These are phyloP conservation scores for Epicampocera succincta DNA, from an alignment of 2,888 invertebrate species.

Conservation along the genomic window DNA sequence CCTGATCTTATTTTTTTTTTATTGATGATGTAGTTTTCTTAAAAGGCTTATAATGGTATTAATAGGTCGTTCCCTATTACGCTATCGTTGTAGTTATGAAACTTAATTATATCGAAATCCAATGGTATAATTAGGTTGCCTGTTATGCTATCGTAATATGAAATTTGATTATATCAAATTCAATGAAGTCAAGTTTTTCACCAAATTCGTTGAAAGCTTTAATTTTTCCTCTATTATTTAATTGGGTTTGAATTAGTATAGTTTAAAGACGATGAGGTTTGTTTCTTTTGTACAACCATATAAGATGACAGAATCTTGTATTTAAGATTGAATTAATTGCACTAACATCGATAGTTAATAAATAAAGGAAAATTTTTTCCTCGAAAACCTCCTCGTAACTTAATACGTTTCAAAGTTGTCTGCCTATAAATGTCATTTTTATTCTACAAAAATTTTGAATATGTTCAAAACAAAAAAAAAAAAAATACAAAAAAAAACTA, in stretches of 20 bases:
- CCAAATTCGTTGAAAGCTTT: constrained; percentile 48
- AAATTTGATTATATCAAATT: constrained; percentile 33
- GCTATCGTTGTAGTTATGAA: constrained; percentile 52
- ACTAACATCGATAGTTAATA: constrained; percentile 57
- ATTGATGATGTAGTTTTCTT: not conserved
- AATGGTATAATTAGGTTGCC: constrained; percentile 52
- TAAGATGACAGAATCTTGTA: constrained; percentile 37
- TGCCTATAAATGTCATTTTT: too few relatives aligned
- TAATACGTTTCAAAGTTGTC: too few relatives aligned
- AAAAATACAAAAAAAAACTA: too few relatives aligned
- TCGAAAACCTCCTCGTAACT: too few relatives aligned
- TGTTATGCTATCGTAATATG: constrained; percentile 59
- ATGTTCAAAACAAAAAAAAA: too few relatives aligned
- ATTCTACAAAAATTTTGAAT: too few relatives aligned
- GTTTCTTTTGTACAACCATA: not conserved
- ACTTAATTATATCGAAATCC: constrained; percentile 22
- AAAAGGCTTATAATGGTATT: constrained; percentile 18
- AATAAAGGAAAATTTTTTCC: too few relatives aligned
- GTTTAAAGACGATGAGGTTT: not conserved
- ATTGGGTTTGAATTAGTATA: not conserved
- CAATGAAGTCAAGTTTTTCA: constrained; percentile 20
- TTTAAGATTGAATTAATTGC: constrained; percentile 60
- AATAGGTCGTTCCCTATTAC: constrained; percentile 57
- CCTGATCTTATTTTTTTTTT: not conserved
- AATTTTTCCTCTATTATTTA: constrained; percentile 46